Conservation (phyloP, 2,113 vertebrate genomes). For the Nicator chloris region DNA sequence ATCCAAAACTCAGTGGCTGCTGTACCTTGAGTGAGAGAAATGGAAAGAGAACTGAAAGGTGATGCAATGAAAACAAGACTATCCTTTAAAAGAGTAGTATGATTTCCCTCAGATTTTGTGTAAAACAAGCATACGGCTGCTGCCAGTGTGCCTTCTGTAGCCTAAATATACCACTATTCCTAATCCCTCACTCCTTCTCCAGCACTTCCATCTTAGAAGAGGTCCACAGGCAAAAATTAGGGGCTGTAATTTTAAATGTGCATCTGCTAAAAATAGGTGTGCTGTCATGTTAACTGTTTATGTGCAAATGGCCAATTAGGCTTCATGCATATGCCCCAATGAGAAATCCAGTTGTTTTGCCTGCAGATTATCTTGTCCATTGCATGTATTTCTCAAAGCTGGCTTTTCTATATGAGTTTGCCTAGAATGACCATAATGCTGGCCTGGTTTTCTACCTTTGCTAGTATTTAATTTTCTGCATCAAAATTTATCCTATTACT, state of each 20-base stretch:
- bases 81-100: not conserved
- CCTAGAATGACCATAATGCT: not conserved
- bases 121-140: not conserved
- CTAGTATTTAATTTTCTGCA: not conserved
- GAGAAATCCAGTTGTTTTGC: not conserved
- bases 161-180: not conserved
- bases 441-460: not conserved
- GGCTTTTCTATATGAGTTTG: not conserved
- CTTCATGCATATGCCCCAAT: not conserved
- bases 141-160: not conserved
- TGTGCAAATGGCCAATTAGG: not conserved
- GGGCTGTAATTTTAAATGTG: not conserved
- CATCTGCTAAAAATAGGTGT: not conserved
- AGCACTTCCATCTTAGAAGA: not conserved
- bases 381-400: not conserved
- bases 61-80: not conserved
- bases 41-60: not conserved
- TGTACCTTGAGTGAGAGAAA: not conserved
- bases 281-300: not conserved
- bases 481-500: not conserved
- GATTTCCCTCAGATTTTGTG: not conserved
- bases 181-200: not conserved
- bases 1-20: not conserved
- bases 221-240: not conserved
- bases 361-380: not conserved